phyloP scores from a whole-genome alignment of 2,888 invertebrate species.

The Zaprionus obscuricornis region DNA sequence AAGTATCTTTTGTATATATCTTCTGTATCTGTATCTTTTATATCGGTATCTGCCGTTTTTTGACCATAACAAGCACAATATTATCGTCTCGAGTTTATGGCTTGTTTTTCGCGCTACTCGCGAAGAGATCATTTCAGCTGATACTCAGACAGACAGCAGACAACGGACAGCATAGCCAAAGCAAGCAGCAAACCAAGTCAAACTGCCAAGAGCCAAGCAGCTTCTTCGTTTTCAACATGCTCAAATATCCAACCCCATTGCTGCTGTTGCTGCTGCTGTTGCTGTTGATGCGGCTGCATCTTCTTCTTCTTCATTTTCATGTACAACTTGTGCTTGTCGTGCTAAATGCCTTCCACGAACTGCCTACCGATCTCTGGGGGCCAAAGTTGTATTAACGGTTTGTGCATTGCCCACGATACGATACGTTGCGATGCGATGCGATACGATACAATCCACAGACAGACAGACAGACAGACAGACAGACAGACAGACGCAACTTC shows the following conservation, averaged over 20 bases:
- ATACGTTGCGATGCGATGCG: constrained; percentile 43
- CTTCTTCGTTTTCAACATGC: neutral
- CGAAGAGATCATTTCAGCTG: constrained; percentile 41
- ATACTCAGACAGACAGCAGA: constrained; percentile 31
- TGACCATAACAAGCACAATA: constrained; percentile 53
- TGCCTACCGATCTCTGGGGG: constrained; percentile 49
- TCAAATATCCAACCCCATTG: no score
- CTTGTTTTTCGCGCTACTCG: constrained; percentile 60
- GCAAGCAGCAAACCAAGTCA: no score
- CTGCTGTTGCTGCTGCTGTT: constrained; percentile 23
- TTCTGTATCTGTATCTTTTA: constrained; percentile 20
- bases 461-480: neutral
- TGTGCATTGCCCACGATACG: constrained; percentile 45
- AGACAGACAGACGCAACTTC: neutral
- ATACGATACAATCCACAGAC: neutral
- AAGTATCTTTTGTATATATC: constrained; percentile 1
- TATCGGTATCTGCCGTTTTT: constrained; percentile 16
- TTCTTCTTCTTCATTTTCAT: neutral
- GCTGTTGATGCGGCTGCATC: neutral
- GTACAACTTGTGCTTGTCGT: constrained; percentile 43
- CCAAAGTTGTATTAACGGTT: constrained; percentile 61
- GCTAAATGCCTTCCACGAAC: constrained; percentile 69
- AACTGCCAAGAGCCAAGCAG: no score
- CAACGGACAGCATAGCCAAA: constrained; percentile 33
- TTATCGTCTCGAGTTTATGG: constrained; percentile 59